Percentiles rank a stretch among this genome's conserved stretches.
phyloP scores from a whole-genome alignment of 2,797 vertebrate genomes.

The Sardinella longiceps region DNA sequence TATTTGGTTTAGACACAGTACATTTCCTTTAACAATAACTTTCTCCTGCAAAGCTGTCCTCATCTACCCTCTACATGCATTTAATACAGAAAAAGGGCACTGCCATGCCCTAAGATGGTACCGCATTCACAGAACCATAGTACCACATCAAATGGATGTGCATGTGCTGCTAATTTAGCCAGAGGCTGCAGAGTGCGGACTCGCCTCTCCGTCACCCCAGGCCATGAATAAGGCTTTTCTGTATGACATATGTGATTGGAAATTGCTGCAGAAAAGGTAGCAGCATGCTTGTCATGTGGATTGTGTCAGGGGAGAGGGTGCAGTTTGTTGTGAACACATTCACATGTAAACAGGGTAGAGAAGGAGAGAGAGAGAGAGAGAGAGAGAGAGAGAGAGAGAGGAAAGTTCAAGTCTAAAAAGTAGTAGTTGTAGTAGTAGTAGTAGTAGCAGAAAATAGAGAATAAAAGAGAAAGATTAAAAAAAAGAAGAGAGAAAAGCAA shows the following conservation, averaged over 20 bases:
- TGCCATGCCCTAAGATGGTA: neutral
- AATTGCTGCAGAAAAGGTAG: neutral
- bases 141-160: neutral
- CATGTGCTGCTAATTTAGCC: neutral
- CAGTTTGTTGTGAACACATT: conserved; percentile 15
- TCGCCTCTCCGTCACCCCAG: neutral
- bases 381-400: conserved; percentile 20
- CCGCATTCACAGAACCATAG: neutral
- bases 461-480: neutral
- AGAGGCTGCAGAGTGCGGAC: neutral
- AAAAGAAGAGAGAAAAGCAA: too few relatives aligned
- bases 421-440: neutral
- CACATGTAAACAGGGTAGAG: neutral
- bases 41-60: neutral
- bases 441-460: neutral
- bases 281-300: conserved; percentile 16
- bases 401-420: conserved; percentile 35
- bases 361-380: neutral
- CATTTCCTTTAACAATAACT: neutral
- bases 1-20: neutral
- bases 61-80: neutral
- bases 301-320: neutral
- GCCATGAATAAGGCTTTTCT: conserved; percentile 13
- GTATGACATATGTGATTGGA: neutral
- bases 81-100: neutral